Percentiles rank a stretch among this genome's conserved stretches.
Conservation (phyloP, 37 sponge, comb jelly and placozoan genomes). For the Aphrocallistes beatrix region DNA sequence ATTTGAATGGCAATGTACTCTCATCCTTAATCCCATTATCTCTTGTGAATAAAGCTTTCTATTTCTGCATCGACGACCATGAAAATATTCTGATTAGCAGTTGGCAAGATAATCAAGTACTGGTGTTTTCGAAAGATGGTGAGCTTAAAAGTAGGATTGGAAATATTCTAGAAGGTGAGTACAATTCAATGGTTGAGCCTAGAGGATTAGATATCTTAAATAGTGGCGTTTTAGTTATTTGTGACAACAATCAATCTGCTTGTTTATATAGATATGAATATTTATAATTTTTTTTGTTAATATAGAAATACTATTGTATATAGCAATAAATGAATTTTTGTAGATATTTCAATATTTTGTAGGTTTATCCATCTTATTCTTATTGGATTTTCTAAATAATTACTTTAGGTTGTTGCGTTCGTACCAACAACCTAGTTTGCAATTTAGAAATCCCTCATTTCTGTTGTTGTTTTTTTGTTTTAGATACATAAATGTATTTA, state of each 20-base stretch:
- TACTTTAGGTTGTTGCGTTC: too few relatives aligned
- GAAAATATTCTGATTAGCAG: neutral
- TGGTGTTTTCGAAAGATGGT: neutral
- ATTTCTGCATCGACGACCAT: neutral
- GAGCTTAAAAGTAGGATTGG: neutral
- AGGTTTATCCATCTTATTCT: too few relatives aligned
- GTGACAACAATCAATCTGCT: neutral
- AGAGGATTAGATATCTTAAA: neutral
- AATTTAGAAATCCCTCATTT: too few relatives aligned
- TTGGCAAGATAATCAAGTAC: neutral
- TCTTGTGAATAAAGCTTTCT: neutral
- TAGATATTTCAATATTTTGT: too few relatives aligned
- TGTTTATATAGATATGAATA: neutral
- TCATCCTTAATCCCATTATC: neutral
- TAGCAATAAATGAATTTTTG: too few relatives aligned
- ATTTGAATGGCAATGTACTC: neutral
- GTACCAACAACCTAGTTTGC: too few relatives aligned
- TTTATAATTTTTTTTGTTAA: neutral
- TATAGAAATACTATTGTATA: too few relatives aligned
- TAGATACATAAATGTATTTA: too few relatives aligned
- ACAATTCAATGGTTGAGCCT: neutral
- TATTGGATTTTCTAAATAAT: too few relatives aligned
- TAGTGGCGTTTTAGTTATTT: neutral
- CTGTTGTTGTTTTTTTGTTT: too few relatives aligned
- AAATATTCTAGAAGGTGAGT: neutral